Evolutionary conservation across 1,140 invertebrate genomes (phyloP).

Genomic region (Lamellibrachia luymesi): DNA sequence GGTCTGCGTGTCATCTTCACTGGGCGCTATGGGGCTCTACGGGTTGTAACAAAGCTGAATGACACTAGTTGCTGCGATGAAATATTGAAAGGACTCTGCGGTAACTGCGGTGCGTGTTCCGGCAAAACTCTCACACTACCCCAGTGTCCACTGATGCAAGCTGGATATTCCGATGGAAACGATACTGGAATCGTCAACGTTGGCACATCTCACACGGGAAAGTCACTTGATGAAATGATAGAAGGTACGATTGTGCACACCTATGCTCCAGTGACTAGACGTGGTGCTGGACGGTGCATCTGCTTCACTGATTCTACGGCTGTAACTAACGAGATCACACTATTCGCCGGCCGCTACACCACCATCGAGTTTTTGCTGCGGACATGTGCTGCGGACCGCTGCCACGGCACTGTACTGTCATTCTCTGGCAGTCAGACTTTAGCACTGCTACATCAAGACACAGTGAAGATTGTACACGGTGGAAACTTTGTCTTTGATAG

Average conservation of each 20-base stretch:
- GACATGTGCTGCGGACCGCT: neutral
- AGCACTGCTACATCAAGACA: neutral
- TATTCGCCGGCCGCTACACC: too few species aligned
- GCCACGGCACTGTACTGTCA: conserved; percentile 2
- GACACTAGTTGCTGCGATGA: neutral
- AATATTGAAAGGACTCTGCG: neutral
- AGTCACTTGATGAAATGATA: neutral
- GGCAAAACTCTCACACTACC: neutral
- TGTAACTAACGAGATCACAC: too few species aligned
- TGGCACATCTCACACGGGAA: neutral
- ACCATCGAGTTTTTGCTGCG: neutral
- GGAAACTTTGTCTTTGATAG: neutral
- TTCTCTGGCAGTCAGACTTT: neutral
- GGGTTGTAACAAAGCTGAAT: neutral
- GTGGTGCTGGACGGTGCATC: neutral
- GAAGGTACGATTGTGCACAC: neutral
- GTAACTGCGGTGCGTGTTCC: neutral
- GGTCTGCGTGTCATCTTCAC: neutral
- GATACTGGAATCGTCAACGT: neutral
- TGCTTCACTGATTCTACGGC: conserved; percentile 10
- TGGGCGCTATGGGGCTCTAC: neutral
- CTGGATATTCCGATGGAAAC: neutral
- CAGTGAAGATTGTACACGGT: neutral
- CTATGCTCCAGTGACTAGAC: neutral
- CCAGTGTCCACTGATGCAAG: neutral